Evolutionary conservation across 2,113 vertebrate species (phyloP), one percentile per base, ranked within the genome.

Genomic region (Urocynchramus pylzowi): DNA sequence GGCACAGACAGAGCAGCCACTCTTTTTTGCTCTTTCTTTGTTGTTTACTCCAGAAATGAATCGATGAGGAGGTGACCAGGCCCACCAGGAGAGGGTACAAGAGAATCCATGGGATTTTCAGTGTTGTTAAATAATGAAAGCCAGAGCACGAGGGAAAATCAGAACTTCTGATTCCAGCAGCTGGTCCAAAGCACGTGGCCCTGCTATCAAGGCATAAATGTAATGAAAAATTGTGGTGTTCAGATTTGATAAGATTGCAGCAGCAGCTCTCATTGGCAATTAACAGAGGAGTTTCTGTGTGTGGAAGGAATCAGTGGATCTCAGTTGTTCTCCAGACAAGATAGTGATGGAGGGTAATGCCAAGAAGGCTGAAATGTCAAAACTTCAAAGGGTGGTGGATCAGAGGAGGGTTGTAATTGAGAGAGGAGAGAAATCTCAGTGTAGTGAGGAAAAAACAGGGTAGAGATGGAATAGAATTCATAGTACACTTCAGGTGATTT

Each of bases 401-500:
- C 28, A 63, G 56, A 54, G 10, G 49, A 45, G 64, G 74, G 28
- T 70, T 61, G 3, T 28, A 47, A 63, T 14, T 47, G 39, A 17
- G 28, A 68, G 49, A 44, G 63, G 59, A 44, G 39, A 59, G 52
- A 41, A 64, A 68, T 54, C 28, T 68, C 11, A 12, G 6, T 19
- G 1, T 1, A 8, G 8, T 4, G 26, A 27, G 61, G 21, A 13
- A n/a, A 59, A 35, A 45, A 2, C 22, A 26, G 11, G 31, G 14
- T 27, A 18, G 47, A n/a, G 22, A n/a, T 4, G 22, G 47, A 20
- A 6, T 30, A 27, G 2, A 6, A 9, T 35, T 50, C 13, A 6
- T 11, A 7, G 6, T 1, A 3, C 1, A 0, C 12, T 23, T 16
- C 28, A 39, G 76, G 67, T 27, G 11, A 9, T 12, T 41, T 35